Conservation (phyloP, 2,113 vertebrate genomes). For the Perognathus longimembris region DNA sequence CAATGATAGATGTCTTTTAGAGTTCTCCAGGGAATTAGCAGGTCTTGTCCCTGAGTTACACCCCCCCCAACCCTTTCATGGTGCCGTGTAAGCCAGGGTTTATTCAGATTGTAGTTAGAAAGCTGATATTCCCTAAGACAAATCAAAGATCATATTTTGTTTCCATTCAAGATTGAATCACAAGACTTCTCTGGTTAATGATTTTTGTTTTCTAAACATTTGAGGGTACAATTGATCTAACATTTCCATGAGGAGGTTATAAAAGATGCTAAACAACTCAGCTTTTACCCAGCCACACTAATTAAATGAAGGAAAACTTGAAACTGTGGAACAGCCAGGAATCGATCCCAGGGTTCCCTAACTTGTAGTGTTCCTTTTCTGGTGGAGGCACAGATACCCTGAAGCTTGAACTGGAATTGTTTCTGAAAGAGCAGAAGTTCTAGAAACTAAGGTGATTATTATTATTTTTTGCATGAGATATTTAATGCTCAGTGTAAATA, state of each 20-base stretch:
- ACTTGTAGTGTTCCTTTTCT: constrained; percentile 62
- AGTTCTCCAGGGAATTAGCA: background rate
- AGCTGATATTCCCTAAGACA: constrained; percentile 17
- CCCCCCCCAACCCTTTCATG: background rate
- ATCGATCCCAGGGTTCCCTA: constrained; percentile 65
- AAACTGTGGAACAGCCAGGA: constrained; percentile 53
- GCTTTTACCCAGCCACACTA: constrained; percentile 27
- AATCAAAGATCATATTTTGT: background rate
- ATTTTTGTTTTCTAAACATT: constrained; percentile 57
- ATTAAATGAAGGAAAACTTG: constrained; percentile 54
- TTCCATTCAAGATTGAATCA: constrained; percentile 40
- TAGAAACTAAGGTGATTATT: constrained; percentile 66
- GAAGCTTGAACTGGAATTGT: constrained; percentile 45
- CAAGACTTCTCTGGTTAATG: background rate
- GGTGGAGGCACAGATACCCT: constrained; percentile 45
- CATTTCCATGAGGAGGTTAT: constrained; percentile 45
- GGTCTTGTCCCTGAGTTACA: background rate
- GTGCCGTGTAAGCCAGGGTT: background rate
- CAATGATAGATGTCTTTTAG: constrained; percentile 43
- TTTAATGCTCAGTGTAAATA: constrained; percentile 81
- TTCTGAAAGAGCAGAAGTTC: constrained; percentile 77
- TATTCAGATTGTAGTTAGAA: background rate
- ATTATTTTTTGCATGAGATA: constrained; percentile 78
- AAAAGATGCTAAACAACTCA: constrained; percentile 35
- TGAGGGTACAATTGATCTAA: constrained; percentile 44